A percentile compares a stretch with the other conserved stretches of the same genome.
These are phyloP conservation scores for Platyrinchus mystaceus DNA, from an alignment of 2,797 vertebrate genomes.

Conservation along the genomic window DNA sequence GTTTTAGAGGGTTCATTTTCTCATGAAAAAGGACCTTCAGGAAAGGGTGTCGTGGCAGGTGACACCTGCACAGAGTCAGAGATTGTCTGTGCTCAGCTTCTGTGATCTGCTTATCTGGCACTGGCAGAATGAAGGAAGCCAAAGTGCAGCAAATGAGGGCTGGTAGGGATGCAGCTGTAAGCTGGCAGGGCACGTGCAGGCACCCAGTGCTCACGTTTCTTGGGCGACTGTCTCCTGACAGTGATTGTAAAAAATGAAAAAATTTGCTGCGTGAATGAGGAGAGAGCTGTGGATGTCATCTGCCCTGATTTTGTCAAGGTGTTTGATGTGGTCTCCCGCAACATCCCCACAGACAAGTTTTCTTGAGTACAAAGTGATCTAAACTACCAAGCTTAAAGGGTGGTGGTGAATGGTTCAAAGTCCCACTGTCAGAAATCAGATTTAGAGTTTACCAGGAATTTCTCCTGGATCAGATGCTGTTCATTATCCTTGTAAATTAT, in stretches of 20 bases:
- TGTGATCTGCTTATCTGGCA: not conserved
- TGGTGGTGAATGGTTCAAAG: not conserved
- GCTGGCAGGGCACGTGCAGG: not conserved
- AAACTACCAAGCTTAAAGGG: not conserved
- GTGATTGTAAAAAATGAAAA: not conserved
- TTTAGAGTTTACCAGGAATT: not conserved
- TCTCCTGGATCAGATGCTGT: not conserved
- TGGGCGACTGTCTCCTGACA: not conserved
- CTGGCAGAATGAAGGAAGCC: not conserved
- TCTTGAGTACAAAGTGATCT: not conserved
- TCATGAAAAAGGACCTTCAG: not conserved
- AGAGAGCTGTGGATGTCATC: not conserved
- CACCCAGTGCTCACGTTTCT: not conserved
- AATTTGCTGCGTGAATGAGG: not conserved
- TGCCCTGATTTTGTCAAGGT: not conserved
- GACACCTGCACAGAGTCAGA: not conserved
- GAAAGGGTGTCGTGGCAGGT: not conserved
- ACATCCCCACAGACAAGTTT: not conserved
- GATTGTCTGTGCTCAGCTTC: not conserved
- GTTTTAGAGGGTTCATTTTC: not conserved
- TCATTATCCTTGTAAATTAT: not conserved
- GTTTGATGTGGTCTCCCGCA: not conserved
- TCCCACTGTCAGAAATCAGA: not conserved
- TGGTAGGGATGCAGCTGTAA: not conserved
- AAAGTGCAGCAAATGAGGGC: not conserved